Evolutionary conservation across 2,113 vertebrate species (phyloP), one percentile per base, ranked within the genome.

Genomic region (Pristiophorus japonicus): DNA sequence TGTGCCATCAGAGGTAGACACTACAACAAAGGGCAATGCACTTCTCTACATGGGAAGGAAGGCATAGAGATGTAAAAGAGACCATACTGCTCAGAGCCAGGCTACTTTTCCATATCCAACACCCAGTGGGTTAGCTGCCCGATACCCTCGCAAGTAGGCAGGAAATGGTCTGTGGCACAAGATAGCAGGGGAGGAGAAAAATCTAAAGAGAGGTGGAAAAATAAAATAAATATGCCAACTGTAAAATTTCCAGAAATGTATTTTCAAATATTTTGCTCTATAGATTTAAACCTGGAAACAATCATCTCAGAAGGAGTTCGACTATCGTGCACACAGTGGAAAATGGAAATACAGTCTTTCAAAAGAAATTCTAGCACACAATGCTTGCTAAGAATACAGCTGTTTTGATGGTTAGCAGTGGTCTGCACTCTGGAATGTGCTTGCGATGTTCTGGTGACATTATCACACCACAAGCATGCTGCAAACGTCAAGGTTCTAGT

Each of bases 381-480:
- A 0, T 67, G 2, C 20, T 45, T 66, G 38, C 63, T 63, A 93
- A 65, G 90, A 65, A 42, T 42, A 42, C n/a, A 65, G 90, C n/a
- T 66, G 62, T 93, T 65, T 65, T 63, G 62, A 93, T 30, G 14
- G 34, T 42, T 66, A 93, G 62, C 34, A 42, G 6, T 66, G 90
- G 20, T n/a, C 90, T 93, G 38, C n/a, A 93, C n/a, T 93, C n/a
- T 65, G 59, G 62, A 93, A 93, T 90, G 88, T 91, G 88, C 55
- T 62, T 87, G 84, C 84, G 27, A 87, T 45, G 27, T 34, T 90
- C 30, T 90, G 51, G 87, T 90, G 24, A 90, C 87, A 90, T 87
- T 62, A 91, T 42, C 90, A 24, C 7, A 65, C 91, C 91, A 27
- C 8, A 94, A 94, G 22, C 55, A 91, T 1, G 24, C 63, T 45